Conservation (phyloP, 2,888 invertebrate species). For the Eurytoma californica region DNA sequence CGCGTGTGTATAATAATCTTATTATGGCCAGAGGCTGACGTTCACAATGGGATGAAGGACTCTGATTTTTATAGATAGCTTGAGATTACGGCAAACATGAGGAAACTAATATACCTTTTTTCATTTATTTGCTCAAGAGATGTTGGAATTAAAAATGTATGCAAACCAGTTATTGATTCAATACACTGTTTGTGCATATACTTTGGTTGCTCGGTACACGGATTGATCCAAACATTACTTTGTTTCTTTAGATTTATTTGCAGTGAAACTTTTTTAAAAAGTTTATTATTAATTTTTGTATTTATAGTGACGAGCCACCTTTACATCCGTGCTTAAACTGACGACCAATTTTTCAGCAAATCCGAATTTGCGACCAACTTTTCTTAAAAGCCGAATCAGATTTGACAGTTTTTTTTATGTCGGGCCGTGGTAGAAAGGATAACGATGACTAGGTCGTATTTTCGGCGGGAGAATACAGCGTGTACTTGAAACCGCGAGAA, state of each 20-base stretch:
- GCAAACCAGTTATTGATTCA: no score
- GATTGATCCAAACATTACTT: no score
- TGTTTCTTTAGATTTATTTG: no score
- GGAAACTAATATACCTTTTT: constrained; percentile 7
- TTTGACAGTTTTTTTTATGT: constrained; percentile 11
- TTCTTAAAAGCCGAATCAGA: not conserved
- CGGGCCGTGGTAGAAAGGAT: constrained; percentile 7
- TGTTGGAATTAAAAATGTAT: no score
- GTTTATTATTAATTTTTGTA: not conserved
- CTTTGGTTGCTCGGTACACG: no score
- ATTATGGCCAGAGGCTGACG: not conserved
- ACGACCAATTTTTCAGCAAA: no score
- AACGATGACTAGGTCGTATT: constrained; percentile 49
- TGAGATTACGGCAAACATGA: not conserved
- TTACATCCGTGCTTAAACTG: not conserved
- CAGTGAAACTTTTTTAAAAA: not conserved
- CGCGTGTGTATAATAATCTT: constrained; percentile 25
- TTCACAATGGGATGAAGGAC: constrained; percentile 6
- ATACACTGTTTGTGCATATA: no score
- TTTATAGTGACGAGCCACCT: not conserved
- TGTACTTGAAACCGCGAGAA: constrained; percentile 15
- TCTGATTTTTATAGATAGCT: constrained; percentile 16
- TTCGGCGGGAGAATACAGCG: constrained; percentile 24
- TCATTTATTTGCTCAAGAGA: not conserved
- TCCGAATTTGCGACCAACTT: not conserved